Percentiles rank a stretch among this genome's conserved stretches.
These are phyloP conservation scores for Melipona quadrifasciata DNA, from an alignment of 1,140 invertebrate genomes.

Conservation along the genomic window DNA sequence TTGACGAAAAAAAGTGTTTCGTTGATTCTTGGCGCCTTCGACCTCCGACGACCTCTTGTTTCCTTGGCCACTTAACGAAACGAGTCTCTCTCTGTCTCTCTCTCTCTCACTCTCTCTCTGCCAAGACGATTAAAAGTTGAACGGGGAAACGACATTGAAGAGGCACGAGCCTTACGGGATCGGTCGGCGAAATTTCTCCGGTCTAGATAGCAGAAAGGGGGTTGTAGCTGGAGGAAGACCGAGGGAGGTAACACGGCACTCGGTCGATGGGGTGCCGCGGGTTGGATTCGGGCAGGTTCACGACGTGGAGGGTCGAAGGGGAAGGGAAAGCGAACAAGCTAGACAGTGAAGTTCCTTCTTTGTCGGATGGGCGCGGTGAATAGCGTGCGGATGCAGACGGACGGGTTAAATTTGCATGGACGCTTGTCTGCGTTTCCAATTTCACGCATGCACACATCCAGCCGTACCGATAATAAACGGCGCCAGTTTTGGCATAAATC, in stretches of 20 bases:
- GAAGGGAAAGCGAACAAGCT: slow-evolving; percentile 27
- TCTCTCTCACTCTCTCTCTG: not conserved
- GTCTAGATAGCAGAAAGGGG: not conserved
- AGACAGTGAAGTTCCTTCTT: slow-evolving; percentile 71
- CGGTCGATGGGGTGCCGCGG: slow-evolving; percentile 20
- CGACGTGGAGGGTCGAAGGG: not conserved
- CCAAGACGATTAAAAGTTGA: slow-evolving; percentile 21
- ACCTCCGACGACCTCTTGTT: not conserved
- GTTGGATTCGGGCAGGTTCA: slow-evolving; percentile 26
- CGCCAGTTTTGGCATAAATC: slow-evolving; percentile 78
- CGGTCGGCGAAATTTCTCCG: slow-evolving; percentile 16
- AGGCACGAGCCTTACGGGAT: not conserved
- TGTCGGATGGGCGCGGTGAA: slow-evolving; percentile 65
- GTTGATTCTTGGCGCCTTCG: not conserved
- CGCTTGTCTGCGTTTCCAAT: slow-evolving; percentile 80
- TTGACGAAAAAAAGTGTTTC: no score
- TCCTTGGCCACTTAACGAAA: not conserved
- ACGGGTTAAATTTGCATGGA: slow-evolving; percentile 78
- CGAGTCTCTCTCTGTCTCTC: not conserved
- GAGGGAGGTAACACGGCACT: slow-evolving; percentile 7
- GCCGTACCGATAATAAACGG: slow-evolving; percentile 77
- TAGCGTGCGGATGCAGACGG: slow-evolving; percentile 63
- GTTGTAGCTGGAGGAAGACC: slow-evolving; percentile 2
- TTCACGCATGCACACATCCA: slow-evolving; percentile 79
- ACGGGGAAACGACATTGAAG: not conserved